Evolutionary conservation across 1,140 invertebrate species (phyloP).

Genomic region (Babylonia areolata): DNA sequence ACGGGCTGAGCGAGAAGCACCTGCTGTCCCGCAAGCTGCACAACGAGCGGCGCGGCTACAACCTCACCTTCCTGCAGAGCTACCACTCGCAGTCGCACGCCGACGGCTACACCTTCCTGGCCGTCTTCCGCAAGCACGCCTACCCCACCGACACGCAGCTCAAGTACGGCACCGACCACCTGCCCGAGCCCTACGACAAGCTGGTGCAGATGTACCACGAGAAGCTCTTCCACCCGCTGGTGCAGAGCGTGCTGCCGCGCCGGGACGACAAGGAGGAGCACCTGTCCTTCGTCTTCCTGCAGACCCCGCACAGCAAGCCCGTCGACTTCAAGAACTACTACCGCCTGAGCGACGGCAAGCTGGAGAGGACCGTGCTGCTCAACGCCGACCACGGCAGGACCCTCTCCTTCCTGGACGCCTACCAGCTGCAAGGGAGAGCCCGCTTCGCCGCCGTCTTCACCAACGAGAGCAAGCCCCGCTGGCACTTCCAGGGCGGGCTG

Average conservation of each 20-base stretch:
- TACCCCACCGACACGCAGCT: slow-evolving; percentile 60
- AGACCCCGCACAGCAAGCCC: slow-evolving; percentile 45
- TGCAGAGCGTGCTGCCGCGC: slow-evolving; percentile 61
- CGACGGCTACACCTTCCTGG: slow-evolving; percentile 57
- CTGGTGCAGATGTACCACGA: slow-evolving; percentile 64
- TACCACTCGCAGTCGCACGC: slow-evolving; percentile 64
- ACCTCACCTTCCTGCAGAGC: slow-evolving; percentile 68
- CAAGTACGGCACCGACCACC: slow-evolving; percentile 65
- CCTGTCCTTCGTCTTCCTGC: slow-evolving; percentile 67
- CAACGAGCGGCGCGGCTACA: slow-evolving; percentile 60
- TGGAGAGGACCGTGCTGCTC: slow-evolving; percentile 48
- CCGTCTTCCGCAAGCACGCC: slow-evolving; percentile 61
- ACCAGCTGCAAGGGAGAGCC: slow-evolving; percentile 60
- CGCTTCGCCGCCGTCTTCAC: slow-evolving; percentile 67
- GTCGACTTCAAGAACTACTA: slow-evolving; percentile 60
- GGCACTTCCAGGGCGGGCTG: slow-evolving; percentile 53
- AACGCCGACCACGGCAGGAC: slow-evolving; percentile 51
- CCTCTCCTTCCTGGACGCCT: slow-evolving; percentile 64
- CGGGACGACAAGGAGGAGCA: slow-evolving; percentile 58
- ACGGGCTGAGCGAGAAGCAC: slow-evolving; percentile 58
- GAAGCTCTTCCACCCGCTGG: slow-evolving; percentile 62
- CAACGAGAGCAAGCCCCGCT: slow-evolving; percentile 51
- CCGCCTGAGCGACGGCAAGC: slow-evolving; percentile 50
- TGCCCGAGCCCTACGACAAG: slow-evolving; percentile 65
- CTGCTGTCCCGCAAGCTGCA: slow-evolving; percentile 59